Conservation (phyloP, 2,888 invertebrate genomes). For the Matsumyia berberina region DNA sequence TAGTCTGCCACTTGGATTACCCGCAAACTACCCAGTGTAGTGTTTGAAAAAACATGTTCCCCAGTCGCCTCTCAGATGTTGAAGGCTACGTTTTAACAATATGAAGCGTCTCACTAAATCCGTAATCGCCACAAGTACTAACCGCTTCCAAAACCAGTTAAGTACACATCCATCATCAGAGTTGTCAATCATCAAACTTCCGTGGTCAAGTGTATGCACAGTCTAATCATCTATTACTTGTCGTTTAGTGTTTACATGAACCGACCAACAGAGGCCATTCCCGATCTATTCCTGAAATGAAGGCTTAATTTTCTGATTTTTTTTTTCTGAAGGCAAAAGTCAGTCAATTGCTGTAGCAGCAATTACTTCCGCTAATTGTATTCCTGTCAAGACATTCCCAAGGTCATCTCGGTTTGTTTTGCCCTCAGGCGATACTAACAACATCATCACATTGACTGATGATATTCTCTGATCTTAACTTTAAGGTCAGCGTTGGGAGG, state of each 20-base stretch:
- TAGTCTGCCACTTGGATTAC: too few species aligned
- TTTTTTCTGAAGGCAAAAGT: neutral
- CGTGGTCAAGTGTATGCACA: neutral
- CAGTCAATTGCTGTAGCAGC: slow-evolving; percentile 26
- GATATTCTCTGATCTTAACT: neutral
- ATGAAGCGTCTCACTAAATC: too few species aligned
- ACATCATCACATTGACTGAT: slow-evolving; percentile 7
- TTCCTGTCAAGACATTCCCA: slow-evolving; percentile 41
- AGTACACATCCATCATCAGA: neutral
- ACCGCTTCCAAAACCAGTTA: neutral
- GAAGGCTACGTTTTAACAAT: neutral
- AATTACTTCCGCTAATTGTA: slow-evolving; percentile 37
- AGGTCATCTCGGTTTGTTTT: slow-evolving; percentile 26
- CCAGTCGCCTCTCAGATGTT: neutral
- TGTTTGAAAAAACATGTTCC: too few species aligned
- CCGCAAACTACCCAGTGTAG: too few species aligned
- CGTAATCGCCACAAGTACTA: too few species aligned
- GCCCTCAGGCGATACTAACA: slow-evolving; percentile 12
- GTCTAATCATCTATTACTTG: neutral
- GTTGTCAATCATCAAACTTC: slow-evolving; percentile 1
- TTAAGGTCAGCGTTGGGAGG: slow-evolving; percentile 12
- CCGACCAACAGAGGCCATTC: neutral
- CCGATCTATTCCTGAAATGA: neutral
- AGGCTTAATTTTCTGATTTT: neutral
- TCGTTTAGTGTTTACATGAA: too few species aligned